Base-by-base conservation (phyloP, 2,888 invertebrate species). In the Polydrusus tereticollis region DNA sequence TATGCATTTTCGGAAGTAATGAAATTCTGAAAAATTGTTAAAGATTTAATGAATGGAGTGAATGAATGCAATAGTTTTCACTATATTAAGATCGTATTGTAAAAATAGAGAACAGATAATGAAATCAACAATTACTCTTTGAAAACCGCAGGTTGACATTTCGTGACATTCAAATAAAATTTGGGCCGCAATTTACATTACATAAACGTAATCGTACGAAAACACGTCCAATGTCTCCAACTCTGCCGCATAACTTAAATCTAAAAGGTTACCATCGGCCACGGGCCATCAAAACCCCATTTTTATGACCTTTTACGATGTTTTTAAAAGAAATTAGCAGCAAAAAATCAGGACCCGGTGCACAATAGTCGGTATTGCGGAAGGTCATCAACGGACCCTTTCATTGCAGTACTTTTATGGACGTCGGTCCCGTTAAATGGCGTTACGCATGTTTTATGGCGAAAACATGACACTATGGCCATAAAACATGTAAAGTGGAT, bases 361-460 rank as follows among this genome's bases (percentile, higher is more conserved):
- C 36, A 45, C 73, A 69, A 69, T 69, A 60, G 73, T 74, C 77
- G 69, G 77, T 79, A 77, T 80, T 80, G 78, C 77, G 77, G 75
- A 79, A 80, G 80, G 79, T 80, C 78, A 77, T 79, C 77, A 79
- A 69, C 75, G 77, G 62, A 75, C 77, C 80, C 79, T 79, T 80
- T 78, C 78, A 72, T 69, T 58, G 47, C 74, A 77, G 76, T 77
- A 77, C 76, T 78, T 77, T 76, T 75, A 72, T 69, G 66, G 41
- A 62, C 21, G 43, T 43, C 73, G 78, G 74, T 73, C 67, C 78
- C 75, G 75, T 70, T 74, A 74, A 71, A 62, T 60, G 69, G 82
- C 82, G 83, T 84, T 83, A 82, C 83, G 83, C 83, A 80, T 81
- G 82, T 83, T 84, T 83, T 83, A 81, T 82, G 80, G 80, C 82